Conservation (phyloP, 1,140 invertebrate species). For the Diuraphis noxia region DNA sequence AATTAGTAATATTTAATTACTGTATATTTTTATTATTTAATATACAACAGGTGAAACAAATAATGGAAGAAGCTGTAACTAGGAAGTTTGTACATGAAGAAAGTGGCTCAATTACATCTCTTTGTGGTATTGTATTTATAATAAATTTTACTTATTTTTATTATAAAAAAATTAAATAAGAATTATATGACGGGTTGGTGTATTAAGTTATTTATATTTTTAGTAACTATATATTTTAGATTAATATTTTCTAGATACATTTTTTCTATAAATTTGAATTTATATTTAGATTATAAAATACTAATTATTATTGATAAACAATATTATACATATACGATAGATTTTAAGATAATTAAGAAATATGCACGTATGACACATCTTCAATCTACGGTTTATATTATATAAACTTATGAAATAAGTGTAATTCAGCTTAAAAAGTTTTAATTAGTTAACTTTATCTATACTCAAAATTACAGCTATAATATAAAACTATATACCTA, state of each 20-base stretch:
- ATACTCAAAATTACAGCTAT: neutral
- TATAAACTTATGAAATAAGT: neutral
- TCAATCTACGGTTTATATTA: no score
- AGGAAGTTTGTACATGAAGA: constrained; percentile 91
- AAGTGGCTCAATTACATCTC: constrained; percentile 81
- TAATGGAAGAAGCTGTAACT: constrained; percentile 94
- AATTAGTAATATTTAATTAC: no score
- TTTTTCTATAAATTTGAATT: neutral
- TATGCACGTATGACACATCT: no score
- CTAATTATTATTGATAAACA: no score
- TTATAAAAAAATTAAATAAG: no score
- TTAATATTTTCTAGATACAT: neutral
- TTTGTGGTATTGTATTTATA: constrained; percentile 70
- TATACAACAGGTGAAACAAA: constrained; percentile 74
- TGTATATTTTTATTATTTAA: neutral
- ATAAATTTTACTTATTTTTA: neutral
- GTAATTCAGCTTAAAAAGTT: neutral
- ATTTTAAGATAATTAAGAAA: no score
- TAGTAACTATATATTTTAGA: neutral
- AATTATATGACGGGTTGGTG: no score
- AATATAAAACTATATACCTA: neutral
- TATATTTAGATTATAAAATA: neutral
- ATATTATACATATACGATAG: no score
- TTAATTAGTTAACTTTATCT: neutral
- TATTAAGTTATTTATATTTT: neutral